These are phyloP conservation scores for Ailurus styani DNA, from an alignment of 2,113 vertebrate genomes.

Conservation along the genomic window DNA sequence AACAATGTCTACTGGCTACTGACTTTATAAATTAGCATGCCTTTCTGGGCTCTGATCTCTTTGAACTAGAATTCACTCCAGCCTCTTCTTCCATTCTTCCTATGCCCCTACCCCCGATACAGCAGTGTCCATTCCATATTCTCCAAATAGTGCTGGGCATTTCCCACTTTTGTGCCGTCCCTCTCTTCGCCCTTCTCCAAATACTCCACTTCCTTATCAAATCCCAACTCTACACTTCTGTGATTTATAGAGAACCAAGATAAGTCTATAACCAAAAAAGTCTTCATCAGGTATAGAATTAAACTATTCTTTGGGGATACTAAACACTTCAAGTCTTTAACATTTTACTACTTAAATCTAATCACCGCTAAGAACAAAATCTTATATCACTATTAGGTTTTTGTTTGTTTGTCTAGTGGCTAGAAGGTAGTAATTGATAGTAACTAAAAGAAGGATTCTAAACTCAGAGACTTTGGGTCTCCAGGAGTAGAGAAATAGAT, in stretches of 20 bases:
- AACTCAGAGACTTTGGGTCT: background rate
- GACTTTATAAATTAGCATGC: background rate
- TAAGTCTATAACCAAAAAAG: background rate
- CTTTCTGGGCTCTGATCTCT: background rate
- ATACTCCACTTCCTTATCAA: background rate
- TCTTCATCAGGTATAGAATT: background rate
- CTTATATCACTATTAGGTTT: background rate
- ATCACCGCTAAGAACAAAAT: background rate
- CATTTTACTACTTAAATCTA: background rate
- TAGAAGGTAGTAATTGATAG: background rate
- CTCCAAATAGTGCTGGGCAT: background rate
- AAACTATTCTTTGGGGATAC: background rate
- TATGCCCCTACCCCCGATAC: rapidly evolving
- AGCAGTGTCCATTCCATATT: background rate
- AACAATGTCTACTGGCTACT: background rate
- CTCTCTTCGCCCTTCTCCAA: background rate
- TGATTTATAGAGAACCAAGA: background rate
- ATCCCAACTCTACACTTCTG: background rate
- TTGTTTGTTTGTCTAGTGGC: background rate
- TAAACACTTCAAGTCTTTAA: background rate
- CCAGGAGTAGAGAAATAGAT: background rate
- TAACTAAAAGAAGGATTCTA: background rate
- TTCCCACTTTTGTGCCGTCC: background rate
- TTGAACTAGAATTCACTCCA: background rate
- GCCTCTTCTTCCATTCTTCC: background rate